Base-by-base conservation (phyloP, 2,113 vertebrate species). In the Menidia beryllina region DNA sequence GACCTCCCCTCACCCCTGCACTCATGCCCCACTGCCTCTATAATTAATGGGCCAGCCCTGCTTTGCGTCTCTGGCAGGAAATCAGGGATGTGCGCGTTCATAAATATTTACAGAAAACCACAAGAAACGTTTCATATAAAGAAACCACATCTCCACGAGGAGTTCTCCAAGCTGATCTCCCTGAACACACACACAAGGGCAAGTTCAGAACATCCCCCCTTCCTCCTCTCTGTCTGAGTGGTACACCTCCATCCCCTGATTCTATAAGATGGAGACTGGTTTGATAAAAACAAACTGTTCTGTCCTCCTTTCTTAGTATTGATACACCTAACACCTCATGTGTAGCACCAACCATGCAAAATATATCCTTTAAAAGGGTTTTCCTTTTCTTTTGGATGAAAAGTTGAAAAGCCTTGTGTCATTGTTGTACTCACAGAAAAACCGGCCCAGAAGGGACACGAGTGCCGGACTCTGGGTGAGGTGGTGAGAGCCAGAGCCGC, bases 401-500 rank as follows among this genome's bases (percentile, higher is more conserved):
- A 10, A 34, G 7, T 71, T 19, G n/a, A 17, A 5, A 53, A 20
- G 14, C 47, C 27, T 5, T 5, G 64, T 66, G 52, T 50, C 1
- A 20, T 2, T n/a, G 24, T 36, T 36, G 45, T 85, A 96, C 97
- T 96, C 89, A 98, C 97, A 91, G 97, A 99, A 91, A 99, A 99
- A 69, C 97, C 97, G 19, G 97, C 97, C 97, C 97, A 99, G 94
- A 98, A 98, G 15, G 97, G 97, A 81, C 96, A 98, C 17, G 97
- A 98, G 93, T 98, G 97, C 34, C 97, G 92, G 81, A 98, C 96
- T 77, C 96, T 93, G 85, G 97, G 96, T 47, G 97, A 98, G 48
- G 96, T 97, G 89, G 97, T 98, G 78, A 99, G 96, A 64, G 97
- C 97, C 91, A 98, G 86, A 61, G 97, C 97, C 27, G 97, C 96